phyloP scores from a whole-genome alignment of 1,140 invertebrate species.

The Tetraneura akinire region DNA sequence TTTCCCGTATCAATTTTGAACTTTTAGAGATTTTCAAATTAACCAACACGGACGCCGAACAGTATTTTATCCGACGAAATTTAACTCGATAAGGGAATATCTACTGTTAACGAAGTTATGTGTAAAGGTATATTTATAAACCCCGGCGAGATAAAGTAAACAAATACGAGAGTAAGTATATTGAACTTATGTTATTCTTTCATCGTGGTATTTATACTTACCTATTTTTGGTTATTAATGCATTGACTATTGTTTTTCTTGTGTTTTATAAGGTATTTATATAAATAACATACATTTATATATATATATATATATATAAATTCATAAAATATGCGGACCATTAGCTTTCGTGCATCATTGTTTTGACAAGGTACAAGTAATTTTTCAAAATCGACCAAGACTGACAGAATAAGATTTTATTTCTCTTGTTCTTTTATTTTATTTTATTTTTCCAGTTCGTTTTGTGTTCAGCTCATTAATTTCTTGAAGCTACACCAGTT shows the following conservation, averaged over 20 bases:
- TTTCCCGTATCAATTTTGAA: too few species aligned
- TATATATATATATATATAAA: not conserved
- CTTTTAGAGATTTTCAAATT: too few species aligned
- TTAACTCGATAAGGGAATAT: too few species aligned
- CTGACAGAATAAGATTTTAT: constrained; percentile 35
- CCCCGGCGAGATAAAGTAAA: too few species aligned
- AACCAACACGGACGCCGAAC: too few species aligned
- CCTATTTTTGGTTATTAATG: constrained; percentile 1
- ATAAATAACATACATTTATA: too few species aligned
- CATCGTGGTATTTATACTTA: not conserved
- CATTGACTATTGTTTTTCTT: constrained; percentile 21
- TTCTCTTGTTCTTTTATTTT: not conserved
- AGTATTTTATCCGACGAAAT: too few species aligned
- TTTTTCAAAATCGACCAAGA: constrained; percentile 40
- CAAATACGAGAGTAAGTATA: too few species aligned
- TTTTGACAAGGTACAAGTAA: constrained; percentile 47
- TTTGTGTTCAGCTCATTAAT: constrained; percentile 39
- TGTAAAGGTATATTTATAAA: too few species aligned
- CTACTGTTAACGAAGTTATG: too few species aligned
- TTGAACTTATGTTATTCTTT: not conserved
- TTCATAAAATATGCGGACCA: not conserved
- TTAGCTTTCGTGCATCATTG: constrained; percentile 37
- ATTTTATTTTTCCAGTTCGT: not conserved
- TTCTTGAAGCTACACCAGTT: constrained; percentile 7
- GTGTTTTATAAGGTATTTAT: too few species aligned